Evolutionary conservation across 2,113 vertebrate species (phyloP).

Genomic region (Hemicordylus capensis): DNA sequence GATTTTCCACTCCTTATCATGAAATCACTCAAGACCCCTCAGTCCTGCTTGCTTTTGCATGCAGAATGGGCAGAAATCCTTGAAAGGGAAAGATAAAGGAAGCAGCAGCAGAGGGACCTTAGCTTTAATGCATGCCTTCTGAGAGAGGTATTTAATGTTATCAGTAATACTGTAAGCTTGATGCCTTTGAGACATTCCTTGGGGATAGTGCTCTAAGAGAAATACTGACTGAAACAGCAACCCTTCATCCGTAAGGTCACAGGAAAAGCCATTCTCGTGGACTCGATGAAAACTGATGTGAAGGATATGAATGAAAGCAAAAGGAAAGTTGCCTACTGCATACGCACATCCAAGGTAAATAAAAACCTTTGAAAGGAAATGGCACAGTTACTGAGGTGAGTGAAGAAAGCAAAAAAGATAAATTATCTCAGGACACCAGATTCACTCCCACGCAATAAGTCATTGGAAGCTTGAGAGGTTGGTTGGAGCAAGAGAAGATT

Average conservation of each 20-base stretch:
- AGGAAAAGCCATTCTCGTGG: conserved; percentile 44
- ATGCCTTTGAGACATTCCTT: conserved; percentile 51
- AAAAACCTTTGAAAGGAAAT: conserved; percentile 58
- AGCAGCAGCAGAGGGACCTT: conserved; percentile 36
- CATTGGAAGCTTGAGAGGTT: conserved; percentile 15
- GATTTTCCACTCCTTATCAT: conserved; percentile 26
- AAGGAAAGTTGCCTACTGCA: conserved; percentile 20
- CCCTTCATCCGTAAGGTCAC: conserved; percentile 56
- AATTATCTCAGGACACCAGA: conserved; percentile 55
- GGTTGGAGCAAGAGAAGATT: conserved; percentile 9
- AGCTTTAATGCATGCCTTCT: conserved; percentile 39
- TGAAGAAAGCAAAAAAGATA: conserved; percentile 53
- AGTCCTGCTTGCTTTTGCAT: conserved; percentile 10
- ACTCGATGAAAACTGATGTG: conserved; percentile 18
- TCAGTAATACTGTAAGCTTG: conserved; percentile 38
- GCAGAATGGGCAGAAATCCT: conserved; percentile 37
- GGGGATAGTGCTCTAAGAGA: conserved; percentile 36
- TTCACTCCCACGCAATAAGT: conserved; percentile 38
- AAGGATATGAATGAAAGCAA: conserved; percentile 18
- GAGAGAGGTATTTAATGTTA: conserved; percentile 54
- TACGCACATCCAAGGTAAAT: conserved; percentile 53
- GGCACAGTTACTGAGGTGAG: conserved; percentile 49
- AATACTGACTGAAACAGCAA: conserved; percentile 54
- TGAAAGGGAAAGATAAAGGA: conserved; percentile 8
- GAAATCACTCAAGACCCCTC: conserved; percentile 1